Base-by-base conservation (phyloP, 1,140 invertebrate genomes). In the Zaprionus nigranus region DNA sequence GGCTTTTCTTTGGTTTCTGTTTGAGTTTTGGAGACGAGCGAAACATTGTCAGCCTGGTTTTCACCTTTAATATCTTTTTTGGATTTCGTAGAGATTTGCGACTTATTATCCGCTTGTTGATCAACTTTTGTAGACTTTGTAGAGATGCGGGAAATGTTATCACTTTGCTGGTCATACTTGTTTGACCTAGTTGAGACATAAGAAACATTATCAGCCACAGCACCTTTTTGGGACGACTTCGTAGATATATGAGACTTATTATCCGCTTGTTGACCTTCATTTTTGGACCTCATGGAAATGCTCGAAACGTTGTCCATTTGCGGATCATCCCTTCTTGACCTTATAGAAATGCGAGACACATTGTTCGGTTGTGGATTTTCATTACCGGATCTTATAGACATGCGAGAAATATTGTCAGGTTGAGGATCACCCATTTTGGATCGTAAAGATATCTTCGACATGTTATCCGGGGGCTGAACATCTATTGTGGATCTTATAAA, bases 401-500 rank as follows among this genome's bases (percentile, higher is more conserved):
- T n/a, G 38, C 30, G 51, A 13, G 68, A 70, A 22, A n/a, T 12
- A 5, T 49, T 68, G 15, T 68, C 43, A 15, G 20, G 28, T 3
- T 26, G 46, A 5, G 17, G 5, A 2, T 15, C n/a, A 6, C 1
- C 15, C 11, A 17, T 9, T 13, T 2, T 56, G 36, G 36, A 38
- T 38, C 36, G 12, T 15, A 38, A 1, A 38, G 13, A 38, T 13
- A 5, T 12, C 36, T 38, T 13, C 30, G 36, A 38, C 5, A 38
- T 38, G 5, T 38, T 38, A 15, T 38, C 36, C 13, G 36, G 12
- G 2, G 12, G 36, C 36, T 38, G 36, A 13, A 13, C 12, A 12
- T 38, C 36, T 5, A 12, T 38, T 5, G 13, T 38, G 3, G 36
- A 38, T 15, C 36, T 38, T 5, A 38, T 15, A 12, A 1, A 4